phyloP scores from a whole-genome alignment of 2,888 invertebrate genomes.

The Acanthopleura granulata region DNA sequence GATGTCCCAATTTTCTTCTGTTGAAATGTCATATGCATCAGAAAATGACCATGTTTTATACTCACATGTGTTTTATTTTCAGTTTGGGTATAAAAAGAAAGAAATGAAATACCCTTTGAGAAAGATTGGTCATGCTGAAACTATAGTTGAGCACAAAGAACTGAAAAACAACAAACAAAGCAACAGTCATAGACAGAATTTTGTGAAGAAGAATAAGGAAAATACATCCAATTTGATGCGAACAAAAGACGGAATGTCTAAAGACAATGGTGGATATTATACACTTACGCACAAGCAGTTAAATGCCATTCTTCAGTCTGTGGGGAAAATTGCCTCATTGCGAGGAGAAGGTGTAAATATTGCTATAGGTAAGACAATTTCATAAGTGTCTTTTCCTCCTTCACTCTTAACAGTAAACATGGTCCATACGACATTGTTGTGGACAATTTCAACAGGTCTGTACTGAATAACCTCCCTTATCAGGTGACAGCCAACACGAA shows the following conservation, averaged over 20 bases:
- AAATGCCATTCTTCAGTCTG: slow-evolving; percentile 1
- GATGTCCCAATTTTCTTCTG: no score
- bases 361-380: slow-evolving; percentile 11
- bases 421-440: no score
- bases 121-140: not conserved
- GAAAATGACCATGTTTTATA: not conserved
- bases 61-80: not conserved
- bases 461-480: no score
- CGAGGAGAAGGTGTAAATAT: slow-evolving; percentile 14
- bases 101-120: slow-evolving; percentile 11
- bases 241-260: not conserved
- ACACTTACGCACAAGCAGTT: slow-evolving; percentile 5
- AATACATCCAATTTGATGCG: not conserved
- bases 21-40: no score
- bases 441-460: no score
- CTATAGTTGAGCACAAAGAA: not conserved
- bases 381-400: no score
- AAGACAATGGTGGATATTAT: slow-evolving; percentile 14
- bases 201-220: not conserved
- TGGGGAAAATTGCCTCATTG: slow-evolving; percentile 13
- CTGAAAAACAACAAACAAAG: not conserved
- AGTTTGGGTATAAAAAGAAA: slow-evolving; percentile 16
- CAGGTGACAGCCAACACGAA: no score
- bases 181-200: not conserved
- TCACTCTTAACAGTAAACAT: no score